A percentile compares a stretch with the other conserved stretches of the same genome.
Evolutionary conservation across 2,888 invertebrate genomes (phyloP).

Genomic region (Lochmaea capreae): DNA sequence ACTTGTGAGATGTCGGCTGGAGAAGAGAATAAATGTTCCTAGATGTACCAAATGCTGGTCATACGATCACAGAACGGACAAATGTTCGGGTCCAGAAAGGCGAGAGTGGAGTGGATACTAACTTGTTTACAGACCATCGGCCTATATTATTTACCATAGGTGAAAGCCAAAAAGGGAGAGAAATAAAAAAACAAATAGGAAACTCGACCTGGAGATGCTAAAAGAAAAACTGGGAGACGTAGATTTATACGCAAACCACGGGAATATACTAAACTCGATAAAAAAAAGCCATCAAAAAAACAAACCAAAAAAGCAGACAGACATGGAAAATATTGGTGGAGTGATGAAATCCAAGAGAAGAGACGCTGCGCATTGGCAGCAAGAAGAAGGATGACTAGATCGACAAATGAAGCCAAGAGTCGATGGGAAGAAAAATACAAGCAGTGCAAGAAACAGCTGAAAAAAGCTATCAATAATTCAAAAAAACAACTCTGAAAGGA

Average conservation of each 20-base stretch:
- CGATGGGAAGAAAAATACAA: neutral
- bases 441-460: neutral
- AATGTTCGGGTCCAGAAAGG: too few relatives aligned
- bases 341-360: neutral
- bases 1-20: too few relatives aligned
- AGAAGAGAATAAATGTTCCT: too few relatives aligned
- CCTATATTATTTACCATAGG: too few relatives aligned
- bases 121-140: too few relatives aligned
- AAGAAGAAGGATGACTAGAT: constrained; percentile 14
- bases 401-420: neutral
- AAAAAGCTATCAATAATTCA: neutral
- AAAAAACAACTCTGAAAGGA: constrained; percentile 17
- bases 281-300: too few relatives aligned
- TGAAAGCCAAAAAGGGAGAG: neutral
- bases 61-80: too few relatives aligned
- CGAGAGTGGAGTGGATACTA: too few relatives aligned
- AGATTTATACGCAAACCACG: neutral
- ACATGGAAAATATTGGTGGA: neutral
- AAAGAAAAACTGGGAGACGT: neutral
- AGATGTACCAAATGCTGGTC: too few relatives aligned
- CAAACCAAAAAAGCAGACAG: too few relatives aligned
- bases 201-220: too few relatives aligned
- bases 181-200: too few relatives aligned
- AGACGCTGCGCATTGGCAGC: neutral
- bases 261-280: neutral